A percentile compares a stretch with the other conserved stretches of the same genome.
Evolutionary conservation across 2,113 vertebrate genomes (phyloP).

Genomic region (Corythornis cristatus): DNA sequence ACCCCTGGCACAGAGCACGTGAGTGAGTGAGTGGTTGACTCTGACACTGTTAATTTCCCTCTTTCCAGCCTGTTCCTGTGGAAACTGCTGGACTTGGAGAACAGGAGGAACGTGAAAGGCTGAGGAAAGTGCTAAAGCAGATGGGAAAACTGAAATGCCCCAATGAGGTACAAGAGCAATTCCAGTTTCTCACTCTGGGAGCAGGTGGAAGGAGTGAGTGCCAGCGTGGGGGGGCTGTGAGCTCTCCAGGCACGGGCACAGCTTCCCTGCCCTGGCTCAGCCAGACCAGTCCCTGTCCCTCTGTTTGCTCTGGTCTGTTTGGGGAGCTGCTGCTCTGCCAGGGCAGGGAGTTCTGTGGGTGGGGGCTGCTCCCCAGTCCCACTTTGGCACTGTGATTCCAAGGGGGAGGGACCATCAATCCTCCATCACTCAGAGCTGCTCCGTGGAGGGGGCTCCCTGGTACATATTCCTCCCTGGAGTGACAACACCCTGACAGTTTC

Average conservation of each 20-base stretch:
- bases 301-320: too few species aligned
- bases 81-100: conserved; percentile 82
- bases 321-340: too few species aligned
- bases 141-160: conserved; percentile 96
- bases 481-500: rapidly evolving
- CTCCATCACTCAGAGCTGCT: rapidly evolving
- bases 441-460: rapidly evolving
- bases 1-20: conserved; percentile 14
- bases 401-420: background rate
- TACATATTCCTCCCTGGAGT: background rate
- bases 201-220: background rate
- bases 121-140: conserved; percentile 94
- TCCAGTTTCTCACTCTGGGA: conserved; percentile 20
- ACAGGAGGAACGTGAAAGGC: conserved; percentile 89
- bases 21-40: conserved; percentile 42
- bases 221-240: rapidly evolving
- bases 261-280: background rate
- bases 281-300: background rate
- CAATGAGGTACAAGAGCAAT: conserved; percentile 82
- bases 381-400: rapidly evolving
- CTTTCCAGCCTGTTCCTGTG: conserved; percentile 80
- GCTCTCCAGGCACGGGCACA: rapidly evolving
- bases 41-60: conserved; percentile 44
- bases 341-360: too few species aligned
- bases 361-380: background rate